phyloP scores from a whole-genome alignment of 2,113 vertebrate species.

The Aphelocoma coerulescens region DNA sequence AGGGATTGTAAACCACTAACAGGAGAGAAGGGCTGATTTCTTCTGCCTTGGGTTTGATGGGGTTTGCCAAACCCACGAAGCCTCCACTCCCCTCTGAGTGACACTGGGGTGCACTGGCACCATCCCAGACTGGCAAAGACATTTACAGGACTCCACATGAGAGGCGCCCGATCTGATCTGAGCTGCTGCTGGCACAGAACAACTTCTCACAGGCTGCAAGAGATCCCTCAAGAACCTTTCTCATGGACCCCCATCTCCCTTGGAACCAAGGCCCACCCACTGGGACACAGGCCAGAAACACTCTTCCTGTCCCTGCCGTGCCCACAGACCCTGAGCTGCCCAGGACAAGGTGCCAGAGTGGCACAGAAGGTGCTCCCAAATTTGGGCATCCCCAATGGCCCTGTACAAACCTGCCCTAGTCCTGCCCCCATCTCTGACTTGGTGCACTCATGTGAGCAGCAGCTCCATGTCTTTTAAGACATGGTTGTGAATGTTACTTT shows the following conservation, averaged over 20 bases:
- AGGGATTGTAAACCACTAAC: neutral
- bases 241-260: neutral
- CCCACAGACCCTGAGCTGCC: neutral
- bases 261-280: neutral
- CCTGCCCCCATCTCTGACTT: neutral
- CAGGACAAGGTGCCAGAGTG: neutral
- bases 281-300: neutral
- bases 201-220: neutral
- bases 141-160: neutral
- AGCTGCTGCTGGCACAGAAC: neutral
- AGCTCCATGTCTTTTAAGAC: neutral
- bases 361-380: neutral
- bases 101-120: too few species aligned
- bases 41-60: neutral
- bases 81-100: too few species aligned
- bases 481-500: neutral
- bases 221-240: neutral
- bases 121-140: neutral
- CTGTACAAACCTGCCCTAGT: neutral
- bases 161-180: fast-evolving
- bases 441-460: neutral
- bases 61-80: neutral
- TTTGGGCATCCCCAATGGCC: neutral
- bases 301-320: neutral
- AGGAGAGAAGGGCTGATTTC: neutral